Evolutionary conservation across 2,888 invertebrate genomes (phyloP).

Genomic region (Sepioteuthis lessoniana): DNA sequence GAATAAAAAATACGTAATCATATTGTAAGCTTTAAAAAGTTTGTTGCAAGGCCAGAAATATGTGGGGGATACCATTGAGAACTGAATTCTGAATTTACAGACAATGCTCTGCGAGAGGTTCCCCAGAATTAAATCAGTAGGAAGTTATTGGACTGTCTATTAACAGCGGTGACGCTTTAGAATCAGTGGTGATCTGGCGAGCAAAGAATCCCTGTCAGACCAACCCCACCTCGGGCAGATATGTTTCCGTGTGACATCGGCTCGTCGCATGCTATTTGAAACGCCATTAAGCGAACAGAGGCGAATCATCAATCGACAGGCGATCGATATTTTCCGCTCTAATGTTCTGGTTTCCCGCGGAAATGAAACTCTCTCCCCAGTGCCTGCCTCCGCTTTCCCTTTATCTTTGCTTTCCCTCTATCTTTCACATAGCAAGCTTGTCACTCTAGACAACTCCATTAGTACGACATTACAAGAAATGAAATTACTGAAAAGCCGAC

Average conservation of each 20-base stretch:
- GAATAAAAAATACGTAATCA: no score
- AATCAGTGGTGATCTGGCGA: background rate
- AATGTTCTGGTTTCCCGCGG: background rate
- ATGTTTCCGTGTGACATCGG: background rate
- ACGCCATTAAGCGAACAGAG: background rate
- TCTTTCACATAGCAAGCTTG: background rate
- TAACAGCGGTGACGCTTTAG: background rate
- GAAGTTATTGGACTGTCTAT: background rate
- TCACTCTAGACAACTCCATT: background rate
- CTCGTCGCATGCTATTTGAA: background rate
- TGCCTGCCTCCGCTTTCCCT: background rate
- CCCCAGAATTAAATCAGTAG: background rate
- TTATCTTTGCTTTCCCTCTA: background rate
- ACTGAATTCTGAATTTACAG: no score
- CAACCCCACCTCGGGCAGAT: background rate
- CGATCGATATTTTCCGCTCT: background rate
- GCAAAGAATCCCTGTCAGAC: background rate
- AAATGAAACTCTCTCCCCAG: background rate
- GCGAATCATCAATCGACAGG: background rate
- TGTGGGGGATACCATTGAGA: no score
- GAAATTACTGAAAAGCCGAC: background rate
- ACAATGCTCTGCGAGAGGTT: background rate
- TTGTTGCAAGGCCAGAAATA: no score
- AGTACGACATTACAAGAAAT: background rate
- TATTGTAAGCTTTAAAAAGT: no score